Percentiles rank a stretch among this genome's conserved stretches.
phyloP scores from a whole-genome alignment of 2,888 invertebrate genomes.

The Diarsia mendica region DNA sequence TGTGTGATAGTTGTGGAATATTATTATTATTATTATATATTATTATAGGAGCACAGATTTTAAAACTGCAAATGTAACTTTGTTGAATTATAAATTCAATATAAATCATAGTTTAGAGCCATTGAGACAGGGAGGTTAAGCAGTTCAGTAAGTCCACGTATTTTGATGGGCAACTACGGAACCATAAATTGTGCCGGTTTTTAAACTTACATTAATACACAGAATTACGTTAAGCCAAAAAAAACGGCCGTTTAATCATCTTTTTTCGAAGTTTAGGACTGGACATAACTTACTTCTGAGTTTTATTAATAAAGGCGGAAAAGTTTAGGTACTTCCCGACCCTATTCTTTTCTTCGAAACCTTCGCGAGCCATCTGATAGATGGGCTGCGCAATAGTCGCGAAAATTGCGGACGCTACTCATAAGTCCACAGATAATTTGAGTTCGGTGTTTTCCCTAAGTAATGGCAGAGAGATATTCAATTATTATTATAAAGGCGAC shows the following conservation, averaged over 20 bases:
- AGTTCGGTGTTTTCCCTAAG: not conserved
- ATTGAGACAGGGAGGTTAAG: no score
- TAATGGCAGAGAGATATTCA: conserved; percentile 25
- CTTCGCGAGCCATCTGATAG: conserved; percentile 15
- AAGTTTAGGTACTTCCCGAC: conserved; percentile 1
- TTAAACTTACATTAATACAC: conserved; percentile 4
- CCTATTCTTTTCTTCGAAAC: conserved; percentile 18
- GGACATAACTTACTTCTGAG: not conserved
- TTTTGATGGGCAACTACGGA: no score
- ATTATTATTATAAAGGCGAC: conserved; percentile 34
- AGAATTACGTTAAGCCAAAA: conserved; percentile 13
- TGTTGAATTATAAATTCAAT: no score
- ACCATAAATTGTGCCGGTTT: no score
- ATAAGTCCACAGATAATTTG: conserved; percentile 19
- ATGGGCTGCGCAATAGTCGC: not conserved
- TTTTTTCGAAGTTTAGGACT: conserved; percentile 16
- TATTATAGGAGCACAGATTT: no score
- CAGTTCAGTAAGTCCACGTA: no score
- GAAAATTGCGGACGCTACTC: conserved; percentile 6
- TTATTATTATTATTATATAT: no score
- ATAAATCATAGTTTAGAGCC: no score
- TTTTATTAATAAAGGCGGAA: conserved; percentile 12
- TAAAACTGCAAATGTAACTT: no score
- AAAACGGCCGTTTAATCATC: conserved; percentile 3
- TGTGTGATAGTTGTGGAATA: no score